Evolutionary conservation across 2,113 vertebrate species (phyloP), one percentile per base, ranked within the genome.

Genomic region (Eptatretus burgeri): DNA sequence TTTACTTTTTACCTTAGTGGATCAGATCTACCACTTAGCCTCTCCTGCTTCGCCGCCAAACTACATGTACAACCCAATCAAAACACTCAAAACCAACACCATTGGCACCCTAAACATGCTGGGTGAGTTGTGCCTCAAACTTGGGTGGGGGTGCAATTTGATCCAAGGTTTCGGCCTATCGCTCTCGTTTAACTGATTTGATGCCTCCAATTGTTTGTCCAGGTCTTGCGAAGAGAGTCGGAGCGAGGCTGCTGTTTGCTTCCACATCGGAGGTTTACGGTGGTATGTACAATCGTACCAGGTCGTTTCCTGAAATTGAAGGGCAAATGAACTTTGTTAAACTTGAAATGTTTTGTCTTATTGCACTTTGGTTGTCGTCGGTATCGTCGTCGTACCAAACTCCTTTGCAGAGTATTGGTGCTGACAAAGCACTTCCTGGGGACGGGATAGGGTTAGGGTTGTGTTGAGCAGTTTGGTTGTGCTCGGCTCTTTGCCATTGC

Each of bases 51-150:
- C 91, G 27, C 91, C 91, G 66, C 91, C 91, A n/a, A 98, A 94
- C 74, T 98, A 98, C 74, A 98, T 98, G 91, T 95, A 95, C 71
- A 95, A 98, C 70, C 89, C 91, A 65, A 95, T 98, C 76, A 94
- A 95, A 77, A 98, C 89, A 0, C 71, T 98, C 27, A 98, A 98
- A 74, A 98, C 89, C 19, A 95, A 98, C 70, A 95, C 91, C 7
- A 95, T 98, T 10, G 89, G 91, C 56, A 95, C 91, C 1, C 71
- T 98, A 5, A 98, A 98, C 71, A 94, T 98, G 91, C 75, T 98
- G 27, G 91, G 91, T 93, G 68, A 81, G 87, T 16, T 13, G 20
- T 5, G 11, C 63, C 5, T 7, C 51, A 7, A 41, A 41, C 27
- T 41, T 41, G 27, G 27, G 27, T 41, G 27, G 27, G 3, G 27